phyloP scores from a whole-genome alignment of 2,888 invertebrate species.

The Lathronympha strigana region DNA sequence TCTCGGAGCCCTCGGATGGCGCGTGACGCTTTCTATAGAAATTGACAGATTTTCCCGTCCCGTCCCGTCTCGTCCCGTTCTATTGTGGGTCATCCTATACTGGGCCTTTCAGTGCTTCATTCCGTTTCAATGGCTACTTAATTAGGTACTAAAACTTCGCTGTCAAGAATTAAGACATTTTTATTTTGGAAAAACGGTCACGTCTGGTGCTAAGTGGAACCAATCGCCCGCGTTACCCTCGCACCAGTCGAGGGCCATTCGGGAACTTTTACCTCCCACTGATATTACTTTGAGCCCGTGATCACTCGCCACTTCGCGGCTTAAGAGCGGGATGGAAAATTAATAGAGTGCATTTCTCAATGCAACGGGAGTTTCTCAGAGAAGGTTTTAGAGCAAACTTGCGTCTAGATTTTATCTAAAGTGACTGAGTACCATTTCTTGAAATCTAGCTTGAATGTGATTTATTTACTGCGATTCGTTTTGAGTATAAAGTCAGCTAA shows the following conservation, averaged over 20 bases:
- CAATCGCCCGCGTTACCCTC: conserved; percentile 2
- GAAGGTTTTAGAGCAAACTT: conserved; percentile 6
- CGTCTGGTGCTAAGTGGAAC: not conserved
- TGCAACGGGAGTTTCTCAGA: not conserved
- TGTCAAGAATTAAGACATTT: too few relatives aligned
- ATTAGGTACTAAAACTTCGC: too few relatives aligned
- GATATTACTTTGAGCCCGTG: conserved; percentile 32
- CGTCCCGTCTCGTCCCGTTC: too few relatives aligned
- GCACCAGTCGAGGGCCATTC: conserved; percentile 27
- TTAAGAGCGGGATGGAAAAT: conserved; percentile 11
- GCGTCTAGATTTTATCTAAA: not conserved
- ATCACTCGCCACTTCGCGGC: conserved; percentile 32
- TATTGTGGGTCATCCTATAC: too few relatives aligned
- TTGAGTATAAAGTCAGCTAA: too few relatives aligned
- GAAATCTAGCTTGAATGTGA: not conserved
- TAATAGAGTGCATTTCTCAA: conserved; percentile 26
- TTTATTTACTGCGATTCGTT: not conserved
- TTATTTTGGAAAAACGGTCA: not conserved
- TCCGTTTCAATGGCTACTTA: too few relatives aligned
- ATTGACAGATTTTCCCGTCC: too few relatives aligned
- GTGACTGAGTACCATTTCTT: not conserved
- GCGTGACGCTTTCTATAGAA: too few relatives aligned
- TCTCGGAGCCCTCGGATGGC: too few relatives aligned
- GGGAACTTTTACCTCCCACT: conserved; percentile 23
- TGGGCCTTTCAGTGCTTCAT: too few relatives aligned